Evolutionary conservation across 2,888 invertebrate genomes (phyloP), one percentile per base, ranked within the genome.

Genomic region (Nipponacmea schrenckii): DNA sequence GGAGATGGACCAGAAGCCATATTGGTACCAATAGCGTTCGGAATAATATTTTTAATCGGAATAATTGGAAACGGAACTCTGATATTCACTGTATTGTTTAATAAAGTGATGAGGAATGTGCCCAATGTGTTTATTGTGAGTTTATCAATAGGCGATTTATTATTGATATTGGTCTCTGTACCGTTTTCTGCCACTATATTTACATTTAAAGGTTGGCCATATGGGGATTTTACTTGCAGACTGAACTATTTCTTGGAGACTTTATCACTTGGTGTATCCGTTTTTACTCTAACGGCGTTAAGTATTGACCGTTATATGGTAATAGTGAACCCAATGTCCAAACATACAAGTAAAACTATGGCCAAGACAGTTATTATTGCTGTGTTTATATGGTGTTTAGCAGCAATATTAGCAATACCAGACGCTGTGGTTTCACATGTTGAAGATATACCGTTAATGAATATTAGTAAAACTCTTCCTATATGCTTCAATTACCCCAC

Each of bases 291-390:
- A 78, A 96, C 96, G 0, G 96, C 96, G 0, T 90, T 97, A 1
- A 96, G 96, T 26, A 95, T 94, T 14, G 96, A 96, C 89, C 91
- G 97, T 69, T 97, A 95, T 89, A 94, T 94, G 87, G 96, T 96
- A 5, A 96, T 97, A 77, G 96, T 96, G 4, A 94, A 95, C 87
- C 96, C 96, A 0, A 90, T 97, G 90, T 91, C 94, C 82, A 94
- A 94, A 84, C 93, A 95, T 74, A 87, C 85, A 39, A 87, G 87
- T 8, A 93, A 93, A 44, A 93, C 94, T 0, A 93, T 93, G 0
- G 90, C 93, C 0, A 90, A 93, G 81, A 94, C 95, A 0, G 91
- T 93, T 62, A 78, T 90, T 45, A 93, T 94, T 0, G 95, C 85
- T 0, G 77, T 76, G 0, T 78, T 73, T 17, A 85, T 88, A 26